Evolutionary conservation across 2,797 vertebrate genomes (phyloP).

Genomic region (Gymnothorax reevesii): DNA sequence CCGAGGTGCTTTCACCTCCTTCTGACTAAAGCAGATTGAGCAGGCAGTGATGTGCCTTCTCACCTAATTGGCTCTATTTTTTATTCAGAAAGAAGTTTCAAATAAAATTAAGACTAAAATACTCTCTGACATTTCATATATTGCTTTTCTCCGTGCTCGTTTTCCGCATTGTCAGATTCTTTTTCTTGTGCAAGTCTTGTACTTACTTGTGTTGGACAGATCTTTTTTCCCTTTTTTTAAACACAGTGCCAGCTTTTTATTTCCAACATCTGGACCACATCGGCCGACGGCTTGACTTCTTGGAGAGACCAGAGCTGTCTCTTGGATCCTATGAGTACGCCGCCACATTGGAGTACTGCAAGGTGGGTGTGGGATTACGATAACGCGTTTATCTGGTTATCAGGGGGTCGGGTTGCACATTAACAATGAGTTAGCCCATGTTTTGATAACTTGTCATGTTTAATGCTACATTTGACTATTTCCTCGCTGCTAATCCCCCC

Average conservation of each 20-base stretch:
- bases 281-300: conserved; percentile 86
- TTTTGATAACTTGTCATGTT: not conserved
- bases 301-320: conserved; percentile 92
- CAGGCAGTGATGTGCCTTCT: not conserved
- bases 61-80: no score
- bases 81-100: no score
- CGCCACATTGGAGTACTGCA: conserved; percentile 93
- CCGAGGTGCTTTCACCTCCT: no score
- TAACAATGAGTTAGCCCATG: not conserved
- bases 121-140: no score
- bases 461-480: not conserved
- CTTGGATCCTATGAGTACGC: conserved; percentile 91
- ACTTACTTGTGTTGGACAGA: no score
- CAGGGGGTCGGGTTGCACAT: not conserved
- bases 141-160: no score
- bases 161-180: not conserved
- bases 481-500: not conserved
- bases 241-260: conserved; percentile 84
- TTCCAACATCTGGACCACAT: conserved; percentile 97
- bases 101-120: no score
- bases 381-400: conserved; percentile 2
- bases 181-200: not conserved
- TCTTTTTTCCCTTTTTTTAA: conserved; percentile 23
- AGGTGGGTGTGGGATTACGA: conserved; percentile 67
- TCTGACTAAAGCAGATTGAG: not conserved